Conservation (phyloP, 2,888 invertebrate genomes). For the Tolmerus cingulatus region DNA sequence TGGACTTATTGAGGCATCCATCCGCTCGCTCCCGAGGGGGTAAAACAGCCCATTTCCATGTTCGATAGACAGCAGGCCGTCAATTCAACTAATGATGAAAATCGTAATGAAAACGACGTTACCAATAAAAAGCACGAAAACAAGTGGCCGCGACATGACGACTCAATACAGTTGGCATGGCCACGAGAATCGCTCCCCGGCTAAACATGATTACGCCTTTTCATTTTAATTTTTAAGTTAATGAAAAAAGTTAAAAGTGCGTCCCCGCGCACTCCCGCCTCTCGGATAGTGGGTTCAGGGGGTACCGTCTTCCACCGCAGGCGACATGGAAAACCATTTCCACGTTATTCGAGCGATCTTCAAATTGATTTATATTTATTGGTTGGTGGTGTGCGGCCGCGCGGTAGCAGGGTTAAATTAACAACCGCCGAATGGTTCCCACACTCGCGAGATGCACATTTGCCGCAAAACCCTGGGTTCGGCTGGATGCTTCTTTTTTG, state of each 20-base stretch:
- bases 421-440: slow-evolving; percentile 18
- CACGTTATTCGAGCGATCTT: slow-evolving; percentile 22
- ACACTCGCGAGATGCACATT: slow-evolving; percentile 26
- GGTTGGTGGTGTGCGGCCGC: slow-evolving; percentile 23
- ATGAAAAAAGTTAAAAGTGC: not conserved
- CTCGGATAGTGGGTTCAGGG: not conserved
- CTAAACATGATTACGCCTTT: not conserved
- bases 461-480: not conserved
- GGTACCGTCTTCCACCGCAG: not conserved
- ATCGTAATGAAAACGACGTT: slow-evolving; percentile 26
- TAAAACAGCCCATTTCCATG: slow-evolving; percentile 7
- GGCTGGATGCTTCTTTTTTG: not conserved
- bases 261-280: not conserved
- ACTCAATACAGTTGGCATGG: not conserved
- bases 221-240: not conserved
- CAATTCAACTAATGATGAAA: slow-evolving; percentile 26
- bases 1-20: not conserved
- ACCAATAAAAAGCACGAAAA: slow-evolving; percentile 6
- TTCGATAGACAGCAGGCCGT: slow-evolving; percentile 31
- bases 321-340: slow-evolving; percentile 33
- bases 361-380: slow-evolving; percentile 41
- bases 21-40: slow-evolving; percentile 12
- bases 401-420: slow-evolving; percentile 19
- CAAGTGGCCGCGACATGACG: slow-evolving; percentile 17
- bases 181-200: not conserved